phyloP scores from a whole-genome alignment of 2,888 invertebrate genomes.

The Chrysina gloriosa region DNA sequence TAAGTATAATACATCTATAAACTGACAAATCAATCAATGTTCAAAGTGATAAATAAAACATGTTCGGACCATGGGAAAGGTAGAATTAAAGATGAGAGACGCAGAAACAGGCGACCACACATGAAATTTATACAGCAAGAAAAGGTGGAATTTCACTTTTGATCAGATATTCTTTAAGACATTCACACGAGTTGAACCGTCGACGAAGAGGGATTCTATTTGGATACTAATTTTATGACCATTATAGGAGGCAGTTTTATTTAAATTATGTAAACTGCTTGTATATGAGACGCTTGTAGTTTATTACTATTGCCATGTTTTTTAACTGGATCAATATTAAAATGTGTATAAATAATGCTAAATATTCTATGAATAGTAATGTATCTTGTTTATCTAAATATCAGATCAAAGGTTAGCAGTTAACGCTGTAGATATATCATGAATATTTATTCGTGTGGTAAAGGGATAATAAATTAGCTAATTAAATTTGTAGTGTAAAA shows the following conservation, averaged over 20 bases:
- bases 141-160: slow-evolving; percentile 35
- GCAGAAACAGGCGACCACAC: slow-evolving; percentile 37
- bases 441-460: slow-evolving; percentile 4
- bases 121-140: slow-evolving; percentile 31
- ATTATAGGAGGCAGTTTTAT: slow-evolving; percentile 23
- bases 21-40: slow-evolving; percentile 43
- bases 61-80: slow-evolving; percentile 43
- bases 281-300: background rate
- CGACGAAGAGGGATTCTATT: background rate
- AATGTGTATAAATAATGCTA: slow-evolving; percentile 13
- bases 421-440: background rate
- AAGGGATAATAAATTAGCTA: slow-evolving; percentile 1
- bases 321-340: slow-evolving; percentile 19
- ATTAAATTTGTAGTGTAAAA: background rate
- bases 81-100: slow-evolving; percentile 42
- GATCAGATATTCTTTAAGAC: slow-evolving; percentile 35
- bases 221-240: slow-evolving; percentile 21
- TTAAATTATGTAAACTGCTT: slow-evolving; percentile 14
- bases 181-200: slow-evolving; percentile 18
- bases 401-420: background rate
- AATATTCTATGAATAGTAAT: slow-evolving; percentile 8
- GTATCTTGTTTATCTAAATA: slow-evolving; percentile 7
- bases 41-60: slow-evolving; percentile 43
- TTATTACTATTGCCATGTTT: slow-evolving; percentile 8
- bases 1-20: slow-evolving; percentile 42